Conservation (phyloP, 2,797 vertebrate species). For the Enteromius fasciolatus region DNA sequence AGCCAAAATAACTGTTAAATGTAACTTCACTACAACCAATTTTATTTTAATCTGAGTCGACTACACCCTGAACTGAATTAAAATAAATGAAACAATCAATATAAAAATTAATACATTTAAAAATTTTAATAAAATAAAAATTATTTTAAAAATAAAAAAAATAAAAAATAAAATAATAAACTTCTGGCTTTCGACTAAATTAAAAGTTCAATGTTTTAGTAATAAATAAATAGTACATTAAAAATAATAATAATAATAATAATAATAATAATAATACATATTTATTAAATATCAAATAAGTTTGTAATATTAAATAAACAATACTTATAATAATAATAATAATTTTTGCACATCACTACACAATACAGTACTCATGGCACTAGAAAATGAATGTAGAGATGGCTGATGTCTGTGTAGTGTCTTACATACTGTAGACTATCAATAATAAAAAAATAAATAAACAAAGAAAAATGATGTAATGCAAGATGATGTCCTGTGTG, state of each 20-base stretch:
- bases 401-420: neutral
- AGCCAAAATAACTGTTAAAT: neutral
- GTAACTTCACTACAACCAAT: neutral
- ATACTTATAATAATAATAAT: too few species aligned
- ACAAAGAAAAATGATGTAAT: neutral
- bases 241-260: too few species aligned
- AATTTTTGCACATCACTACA: neutral
- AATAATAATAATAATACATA: neutral
- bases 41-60: neutral
- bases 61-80: neutral
- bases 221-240: neutral
- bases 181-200: neutral
- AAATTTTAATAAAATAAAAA: neutral
- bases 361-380: neutral
- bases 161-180: neutral
- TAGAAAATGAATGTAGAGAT: neutral
- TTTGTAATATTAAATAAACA: too few species aligned
- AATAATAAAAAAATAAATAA: neutral
- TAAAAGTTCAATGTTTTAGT: neutral
- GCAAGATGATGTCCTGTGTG: slow-evolving; percentile 8
- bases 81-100: too few species aligned
- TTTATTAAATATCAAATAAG: neutral
- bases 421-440: neutral
- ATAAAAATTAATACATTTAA: neutral
- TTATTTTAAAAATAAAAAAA: too few species aligned